Percentiles rank a stretch among this genome's conserved stretches.
Conservation (phyloP, 2,113 vertebrate species). For the Trogon melanurus region DNA sequence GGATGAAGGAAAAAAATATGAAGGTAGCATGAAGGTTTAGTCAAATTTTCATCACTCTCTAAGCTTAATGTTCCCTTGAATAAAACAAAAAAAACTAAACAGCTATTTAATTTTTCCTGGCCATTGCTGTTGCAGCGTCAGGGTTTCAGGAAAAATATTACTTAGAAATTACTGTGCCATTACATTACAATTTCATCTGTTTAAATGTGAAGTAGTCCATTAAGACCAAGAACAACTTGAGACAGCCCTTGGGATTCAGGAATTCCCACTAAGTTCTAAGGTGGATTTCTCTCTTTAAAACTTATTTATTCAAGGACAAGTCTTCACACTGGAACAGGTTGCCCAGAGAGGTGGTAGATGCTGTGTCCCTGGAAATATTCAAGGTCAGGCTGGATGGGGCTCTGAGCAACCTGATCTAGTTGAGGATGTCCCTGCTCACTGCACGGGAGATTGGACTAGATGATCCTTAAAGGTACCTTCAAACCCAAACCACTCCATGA, state of each 20-base stretch:
- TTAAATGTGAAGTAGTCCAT: not conserved
- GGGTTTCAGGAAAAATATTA: not conserved
- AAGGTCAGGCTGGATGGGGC: rapidly evolving
- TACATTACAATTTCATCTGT: not conserved
- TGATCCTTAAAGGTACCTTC: not conserved
- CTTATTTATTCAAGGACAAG: not conserved
- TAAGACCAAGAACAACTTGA: not conserved
- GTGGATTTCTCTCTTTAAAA: not conserved
- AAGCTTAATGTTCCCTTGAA: not conserved
- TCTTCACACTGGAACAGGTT: not conserved
- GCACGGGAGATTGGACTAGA: not conserved
- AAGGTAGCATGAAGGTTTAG: not conserved
- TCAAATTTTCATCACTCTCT: not conserved
- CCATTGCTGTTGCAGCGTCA: not conserved
- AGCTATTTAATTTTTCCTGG: not conserved
- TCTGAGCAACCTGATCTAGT: not conserved
- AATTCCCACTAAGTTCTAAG: not conserved
- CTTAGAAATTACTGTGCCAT: not conserved
- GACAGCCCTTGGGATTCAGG: not conserved
- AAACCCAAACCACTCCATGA: not conserved
- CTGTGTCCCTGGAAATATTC: not conserved
- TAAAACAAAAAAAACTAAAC: not conserved
- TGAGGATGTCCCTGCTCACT: not conserved
- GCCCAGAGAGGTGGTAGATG: not conserved
- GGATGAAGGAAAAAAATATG: not conserved